A percentile compares a stretch with the other conserved stretches of the same genome.
phyloP scores from a whole-genome alignment of 2,797 vertebrate genomes.

The Halcyon smyrnensis region DNA sequence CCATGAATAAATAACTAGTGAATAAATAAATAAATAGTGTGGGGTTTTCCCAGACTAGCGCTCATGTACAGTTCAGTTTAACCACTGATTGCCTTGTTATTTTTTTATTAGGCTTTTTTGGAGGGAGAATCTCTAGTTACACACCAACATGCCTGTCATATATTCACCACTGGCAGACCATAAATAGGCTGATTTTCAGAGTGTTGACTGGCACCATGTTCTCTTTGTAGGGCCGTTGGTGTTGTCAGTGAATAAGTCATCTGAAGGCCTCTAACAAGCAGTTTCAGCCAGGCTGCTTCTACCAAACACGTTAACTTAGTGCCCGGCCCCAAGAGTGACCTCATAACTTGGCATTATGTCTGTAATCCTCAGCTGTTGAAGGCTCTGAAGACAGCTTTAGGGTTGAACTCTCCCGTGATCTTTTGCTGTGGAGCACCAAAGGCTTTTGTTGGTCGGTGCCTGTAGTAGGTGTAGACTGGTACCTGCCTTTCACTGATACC shows the following conservation, averaged over 20 bases:
- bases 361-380: neutral
- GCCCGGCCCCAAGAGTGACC: neutral
- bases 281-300: neutral
- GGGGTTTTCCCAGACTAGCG: conserved; percentile 1
- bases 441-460: neutral
- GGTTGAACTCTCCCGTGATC: neutral
- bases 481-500: conserved; percentile 10
- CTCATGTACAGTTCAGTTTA: conserved; percentile 32
- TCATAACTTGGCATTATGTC: neutral
- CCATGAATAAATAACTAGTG: neutral
- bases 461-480: neutral
- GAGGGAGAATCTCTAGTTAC: conserved; percentile 18
- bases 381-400: neutral
- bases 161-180: neutral
- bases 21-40: neutral
- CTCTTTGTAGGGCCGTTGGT: neutral
- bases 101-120: conserved; percentile 48
- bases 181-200: neutral
- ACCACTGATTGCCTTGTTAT: conserved; percentile 68
- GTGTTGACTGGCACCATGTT: neutral
- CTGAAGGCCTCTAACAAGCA: neutral
- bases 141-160: conserved; percentile 12
- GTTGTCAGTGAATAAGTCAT: neutral
- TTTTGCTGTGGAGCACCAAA: conserved; percentile 40
- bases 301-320: neutral